Evolutionary conservation across 2,888 invertebrate genomes (phyloP).

Genomic region (Stenchaetothrips biformis): DNA sequence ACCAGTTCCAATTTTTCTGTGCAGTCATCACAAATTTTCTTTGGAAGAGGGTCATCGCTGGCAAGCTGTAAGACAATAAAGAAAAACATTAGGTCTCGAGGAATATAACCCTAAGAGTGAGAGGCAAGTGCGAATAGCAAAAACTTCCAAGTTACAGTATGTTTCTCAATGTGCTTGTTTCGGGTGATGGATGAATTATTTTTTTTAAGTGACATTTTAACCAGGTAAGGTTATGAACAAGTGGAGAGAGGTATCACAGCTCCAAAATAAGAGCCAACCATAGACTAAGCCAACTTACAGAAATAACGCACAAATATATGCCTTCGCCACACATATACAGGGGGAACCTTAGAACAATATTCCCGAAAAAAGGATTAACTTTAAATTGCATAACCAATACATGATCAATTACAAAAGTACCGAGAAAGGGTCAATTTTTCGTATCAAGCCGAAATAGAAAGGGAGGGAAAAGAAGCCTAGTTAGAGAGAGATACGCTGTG

Average conservation of each 20-base stretch:
- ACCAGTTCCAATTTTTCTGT: constrained; percentile 65
- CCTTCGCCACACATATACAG: no score
- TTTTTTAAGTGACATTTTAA: no score
- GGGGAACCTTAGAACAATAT: no score
- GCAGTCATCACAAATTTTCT: constrained; percentile 67
- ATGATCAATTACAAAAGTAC: background rate
- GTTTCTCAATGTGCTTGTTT: background rate
- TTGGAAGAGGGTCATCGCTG: constrained; percentile 62
- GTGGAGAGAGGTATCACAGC: background rate
- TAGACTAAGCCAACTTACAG: background rate
- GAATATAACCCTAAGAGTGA: background rate
- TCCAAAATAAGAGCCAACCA: background rate
- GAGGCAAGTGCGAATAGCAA: background rate
- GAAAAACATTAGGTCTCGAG: background rate
- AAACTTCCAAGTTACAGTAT: background rate
- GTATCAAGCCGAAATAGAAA: no score
- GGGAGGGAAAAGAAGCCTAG: no score
- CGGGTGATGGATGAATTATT: no score
- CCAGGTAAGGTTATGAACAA: no score
- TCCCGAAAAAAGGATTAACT: no score
- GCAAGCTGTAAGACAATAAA: constrained; percentile 51
- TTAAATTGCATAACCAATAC: background rate
- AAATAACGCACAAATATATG: no score
- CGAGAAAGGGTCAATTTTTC: no score
- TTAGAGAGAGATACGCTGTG: no score